A percentile compares a stretch with the other conserved stretches of the same genome.
Conservation (phyloP, 53 echinoderm and acorn worm genomes). For the Astropecten irregularis region DNA sequence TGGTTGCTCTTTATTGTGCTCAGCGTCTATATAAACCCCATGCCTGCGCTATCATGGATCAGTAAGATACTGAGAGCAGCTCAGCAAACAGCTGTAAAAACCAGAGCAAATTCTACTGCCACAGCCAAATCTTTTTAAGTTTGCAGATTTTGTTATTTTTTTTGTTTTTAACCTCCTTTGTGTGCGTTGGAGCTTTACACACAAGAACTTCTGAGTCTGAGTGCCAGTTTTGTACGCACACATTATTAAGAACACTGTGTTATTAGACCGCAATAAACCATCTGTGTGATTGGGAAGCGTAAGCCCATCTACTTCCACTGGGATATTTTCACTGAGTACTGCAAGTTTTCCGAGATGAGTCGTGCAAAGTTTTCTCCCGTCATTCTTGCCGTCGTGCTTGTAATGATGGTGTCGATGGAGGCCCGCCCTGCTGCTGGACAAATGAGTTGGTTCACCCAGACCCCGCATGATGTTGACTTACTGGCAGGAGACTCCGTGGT, state of each 20-base stretch:
- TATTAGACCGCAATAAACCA: too few species aligned
- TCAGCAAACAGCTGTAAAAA: constrained; percentile 35
- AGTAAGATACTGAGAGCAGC: neutral
- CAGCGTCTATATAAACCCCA: constrained; percentile 11
- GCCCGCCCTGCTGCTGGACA: neutral
- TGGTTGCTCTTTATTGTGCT: neutral
- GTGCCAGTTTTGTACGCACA: too few species aligned
- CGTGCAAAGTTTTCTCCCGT: too few species aligned
- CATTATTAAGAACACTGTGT: too few species aligned
- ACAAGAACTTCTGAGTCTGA: too few species aligned
- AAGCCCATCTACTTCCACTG: too few species aligned
- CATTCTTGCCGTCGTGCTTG: neutral
- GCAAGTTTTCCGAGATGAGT: too few species aligned
- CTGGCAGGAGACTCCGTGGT: constrained; percentile 9
- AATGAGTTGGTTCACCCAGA: neutral
- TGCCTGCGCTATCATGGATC: neutral
- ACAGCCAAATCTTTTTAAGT: neutral
- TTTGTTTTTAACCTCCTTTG: too few species aligned
- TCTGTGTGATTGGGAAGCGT: too few species aligned
- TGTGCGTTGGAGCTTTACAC: too few species aligned
- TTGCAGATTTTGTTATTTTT: neutral
- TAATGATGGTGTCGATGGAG: neutral
- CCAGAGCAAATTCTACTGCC: neutral
- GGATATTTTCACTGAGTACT: too few species aligned
- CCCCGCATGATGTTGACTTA: neutral